Conservation (phyloP, 2,113 vertebrate genomes). For the Myotis yumanensis region DNA sequence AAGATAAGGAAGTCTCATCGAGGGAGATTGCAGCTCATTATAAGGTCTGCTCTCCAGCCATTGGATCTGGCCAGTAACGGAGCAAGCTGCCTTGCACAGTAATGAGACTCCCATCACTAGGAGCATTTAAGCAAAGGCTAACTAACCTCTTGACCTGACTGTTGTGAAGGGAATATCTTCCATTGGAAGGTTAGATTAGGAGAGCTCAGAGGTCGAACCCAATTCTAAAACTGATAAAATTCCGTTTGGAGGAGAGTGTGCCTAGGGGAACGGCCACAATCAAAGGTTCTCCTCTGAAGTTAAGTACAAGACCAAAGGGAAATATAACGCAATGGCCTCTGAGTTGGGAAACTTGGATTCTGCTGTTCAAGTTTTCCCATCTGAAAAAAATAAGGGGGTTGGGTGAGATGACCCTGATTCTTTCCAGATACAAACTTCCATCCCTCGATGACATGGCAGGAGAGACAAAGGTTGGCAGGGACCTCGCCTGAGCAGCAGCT, state of each 20-base stretch:
- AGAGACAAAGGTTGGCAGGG: background rate
- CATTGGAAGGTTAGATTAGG: background rate
- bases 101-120: background rate
- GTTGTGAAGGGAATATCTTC: background rate
- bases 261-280: background rate
- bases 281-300: background rate
- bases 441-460: background rate
- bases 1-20: background rate
- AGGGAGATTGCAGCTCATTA: background rate
- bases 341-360: background rate
- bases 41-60: background rate
- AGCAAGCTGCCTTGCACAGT: background rate
- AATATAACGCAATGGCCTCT: fast-evolving
- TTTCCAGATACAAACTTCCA: background rate
- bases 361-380: background rate
- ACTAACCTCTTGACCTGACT: background rate
- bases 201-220: background rate
- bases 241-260: background rate
- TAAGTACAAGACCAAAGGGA: background rate
- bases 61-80: background rate
- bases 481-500: background rate
- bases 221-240: background rate
- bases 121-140: background rate
- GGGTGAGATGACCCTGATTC: background rate
- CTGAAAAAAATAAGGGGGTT: background rate